A percentile compares a stretch with the other conserved stretches of the same genome.
These are phyloP conservation scores for Zaprionus inermis DNA, from an alignment of 1,140 invertebrate genomes.

Conservation along the genomic window DNA sequence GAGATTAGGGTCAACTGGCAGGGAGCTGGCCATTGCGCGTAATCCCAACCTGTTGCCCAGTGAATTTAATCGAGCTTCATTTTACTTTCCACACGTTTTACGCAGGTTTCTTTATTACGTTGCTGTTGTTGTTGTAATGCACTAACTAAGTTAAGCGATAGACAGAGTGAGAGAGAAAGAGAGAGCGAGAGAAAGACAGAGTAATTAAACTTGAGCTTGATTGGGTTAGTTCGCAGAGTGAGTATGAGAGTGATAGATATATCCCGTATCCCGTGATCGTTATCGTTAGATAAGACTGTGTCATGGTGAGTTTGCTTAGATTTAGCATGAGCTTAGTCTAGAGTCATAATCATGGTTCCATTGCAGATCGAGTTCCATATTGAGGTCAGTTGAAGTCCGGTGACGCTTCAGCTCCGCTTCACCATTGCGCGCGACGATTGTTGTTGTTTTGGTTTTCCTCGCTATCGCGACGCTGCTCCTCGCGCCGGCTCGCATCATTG, in stretches of 20 bases:
- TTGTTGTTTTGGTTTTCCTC: conserved; percentile 46
- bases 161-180: conserved; percentile 11
- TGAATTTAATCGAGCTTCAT: conserved; percentile 10
- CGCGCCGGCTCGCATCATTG: conserved; percentile 49
- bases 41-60: conserved; percentile 53
- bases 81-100: conserved; percentile 23
- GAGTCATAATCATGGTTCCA: conserved; percentile 60
- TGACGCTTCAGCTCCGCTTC: conserved; percentile 7
- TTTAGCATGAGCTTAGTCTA: conserved; percentile 24
- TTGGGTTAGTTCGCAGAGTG: conserved; percentile 42
- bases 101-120: conserved; percentile 14
- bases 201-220: conserved; percentile 66
- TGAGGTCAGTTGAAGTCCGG: conserved; percentile 64
- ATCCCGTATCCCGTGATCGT: conserved; percentile 58
- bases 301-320: conserved; percentile 29
- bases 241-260: conserved; percentile 22
- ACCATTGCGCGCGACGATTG: conserved; percentile 52
- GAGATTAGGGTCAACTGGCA: conserved; percentile 68
- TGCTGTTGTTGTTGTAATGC: conserved; percentile 39
- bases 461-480: conserved; percentile 50
- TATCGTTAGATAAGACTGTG: conserved; percentile 8
- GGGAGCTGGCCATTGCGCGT: not conserved
- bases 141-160: conserved; percentile 61
- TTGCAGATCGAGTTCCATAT: conserved; percentile 45
- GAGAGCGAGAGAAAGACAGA: not conserved